Evolutionary conservation across 2,113 vertebrate species (phyloP).

Genomic region (Leiothrix lutea): DNA sequence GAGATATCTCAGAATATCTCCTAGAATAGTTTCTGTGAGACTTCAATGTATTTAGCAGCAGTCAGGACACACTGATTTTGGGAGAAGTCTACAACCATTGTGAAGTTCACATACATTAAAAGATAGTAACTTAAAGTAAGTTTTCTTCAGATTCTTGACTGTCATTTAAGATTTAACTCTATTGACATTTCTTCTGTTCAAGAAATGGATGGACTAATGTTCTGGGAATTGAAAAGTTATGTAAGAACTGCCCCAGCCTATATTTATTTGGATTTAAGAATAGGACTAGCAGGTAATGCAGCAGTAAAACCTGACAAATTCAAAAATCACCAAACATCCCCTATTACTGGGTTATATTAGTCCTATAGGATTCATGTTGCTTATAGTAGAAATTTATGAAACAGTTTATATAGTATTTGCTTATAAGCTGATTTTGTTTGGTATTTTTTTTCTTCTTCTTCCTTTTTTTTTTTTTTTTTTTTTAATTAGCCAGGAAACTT

Average conservation of each 20-base stretch:
- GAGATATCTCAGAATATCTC: not conserved
- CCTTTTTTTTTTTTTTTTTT: not conserved
- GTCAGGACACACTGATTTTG: not conserved
- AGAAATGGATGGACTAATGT: not conserved
- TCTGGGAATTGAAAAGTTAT: not conserved
- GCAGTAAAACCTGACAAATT: not conserved
- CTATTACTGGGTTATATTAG: not conserved
- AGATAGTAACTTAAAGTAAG: not conserved
- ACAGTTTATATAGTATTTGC: not conserved
- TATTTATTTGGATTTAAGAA: not conserved
- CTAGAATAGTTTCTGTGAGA: not conserved
- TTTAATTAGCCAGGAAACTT: not conserved
- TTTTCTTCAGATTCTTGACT: not conserved
- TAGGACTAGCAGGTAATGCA: not conserved
- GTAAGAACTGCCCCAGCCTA: not conserved
- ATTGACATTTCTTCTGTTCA: not conserved
- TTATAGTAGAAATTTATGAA: not conserved
- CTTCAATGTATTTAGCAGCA: not conserved
- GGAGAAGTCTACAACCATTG: not conserved
- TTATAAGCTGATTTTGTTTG: not conserved
- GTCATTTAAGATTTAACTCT: not conserved
- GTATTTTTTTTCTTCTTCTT: fast-evolving
- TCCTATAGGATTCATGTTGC: not conserved
- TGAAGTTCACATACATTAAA: not conserved
- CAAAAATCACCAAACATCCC: not conserved